Conservation (phyloP, 1,140 invertebrate genomes). For the Bombus terrestris region DNA sequence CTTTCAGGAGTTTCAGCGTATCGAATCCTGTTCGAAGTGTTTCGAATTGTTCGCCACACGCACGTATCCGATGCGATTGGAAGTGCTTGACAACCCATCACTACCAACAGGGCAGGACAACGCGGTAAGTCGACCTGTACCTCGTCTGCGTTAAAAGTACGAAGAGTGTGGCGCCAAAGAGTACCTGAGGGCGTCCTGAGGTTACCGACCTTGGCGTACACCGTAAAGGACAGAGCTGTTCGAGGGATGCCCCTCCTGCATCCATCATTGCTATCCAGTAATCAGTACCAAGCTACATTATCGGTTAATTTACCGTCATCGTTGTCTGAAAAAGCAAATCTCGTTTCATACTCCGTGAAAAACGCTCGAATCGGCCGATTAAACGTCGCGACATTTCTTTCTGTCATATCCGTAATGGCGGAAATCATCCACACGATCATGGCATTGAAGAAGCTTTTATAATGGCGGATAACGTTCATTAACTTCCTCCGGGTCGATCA, state of each 20-base stretch:
- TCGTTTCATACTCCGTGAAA: constrained; percentile 26
- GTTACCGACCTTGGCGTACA: constrained; percentile 67
- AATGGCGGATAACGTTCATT: no score
- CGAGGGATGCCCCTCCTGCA: constrained; percentile 47
- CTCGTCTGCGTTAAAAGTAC: constrained; percentile 33
- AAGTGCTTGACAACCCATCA: no score
- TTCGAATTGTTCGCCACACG: no score
- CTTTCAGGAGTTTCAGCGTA: no score
- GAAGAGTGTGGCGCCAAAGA: constrained; percentile 68
- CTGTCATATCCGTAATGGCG: not conserved
- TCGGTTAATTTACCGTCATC: constrained; percentile 69
- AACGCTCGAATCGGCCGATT: not conserved
- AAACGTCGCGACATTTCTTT: constrained; percentile 1
- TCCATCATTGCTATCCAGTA: constrained; percentile 69
- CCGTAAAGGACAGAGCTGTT: constrained; percentile 48
- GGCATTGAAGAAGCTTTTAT: no score
- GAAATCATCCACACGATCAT: no score
- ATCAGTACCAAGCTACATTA: constrained; percentile 66
- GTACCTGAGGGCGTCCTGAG: constrained; percentile 55
- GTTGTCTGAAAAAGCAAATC: constrained; percentile 55
- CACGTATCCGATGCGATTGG: no score
- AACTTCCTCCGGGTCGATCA: no score
- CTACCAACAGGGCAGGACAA: not conserved
- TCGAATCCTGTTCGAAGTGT: no score
- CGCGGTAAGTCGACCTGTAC: not conserved